Evolutionary conservation across 2,888 invertebrate genomes (phyloP).

Genomic region (Tipula unca): DNA sequence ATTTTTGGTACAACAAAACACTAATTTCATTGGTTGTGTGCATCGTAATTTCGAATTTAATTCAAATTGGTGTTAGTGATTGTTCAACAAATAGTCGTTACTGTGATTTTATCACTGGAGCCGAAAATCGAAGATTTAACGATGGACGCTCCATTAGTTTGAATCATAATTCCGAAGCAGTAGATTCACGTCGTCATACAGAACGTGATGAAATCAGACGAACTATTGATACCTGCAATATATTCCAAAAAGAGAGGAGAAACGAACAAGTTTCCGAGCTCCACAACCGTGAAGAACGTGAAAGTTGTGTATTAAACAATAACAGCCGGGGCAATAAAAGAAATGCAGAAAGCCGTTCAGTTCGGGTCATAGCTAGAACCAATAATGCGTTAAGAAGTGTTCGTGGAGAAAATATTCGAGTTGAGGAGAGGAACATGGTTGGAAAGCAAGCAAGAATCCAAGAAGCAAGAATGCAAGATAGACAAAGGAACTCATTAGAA

Average conservation of each 20-base stretch:
- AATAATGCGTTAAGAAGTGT: too few species aligned
- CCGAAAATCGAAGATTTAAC: background rate
- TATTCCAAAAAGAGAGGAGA: background rate
- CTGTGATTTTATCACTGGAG: background rate
- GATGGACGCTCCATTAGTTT: background rate
- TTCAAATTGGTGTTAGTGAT: background rate
- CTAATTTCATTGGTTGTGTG: background rate
- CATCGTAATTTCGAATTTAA: background rate
- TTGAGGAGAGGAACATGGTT: too few species aligned
- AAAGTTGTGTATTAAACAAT: background rate
- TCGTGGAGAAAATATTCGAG: too few species aligned
- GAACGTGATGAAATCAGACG: background rate
- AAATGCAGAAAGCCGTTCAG: too few species aligned
- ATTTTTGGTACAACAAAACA: background rate
- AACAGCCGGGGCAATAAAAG: background rate
- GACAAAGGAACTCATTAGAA: background rate
- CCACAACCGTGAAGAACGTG: background rate
- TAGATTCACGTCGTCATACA: background rate
- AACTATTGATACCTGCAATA: background rate
- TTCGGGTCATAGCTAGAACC: too few species aligned
- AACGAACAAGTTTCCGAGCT: background rate
- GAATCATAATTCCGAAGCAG: background rate
- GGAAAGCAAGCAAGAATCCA: too few species aligned
- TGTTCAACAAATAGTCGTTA: background rate
- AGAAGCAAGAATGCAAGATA: background rate